A percentile compares a stretch with the other conserved stretches of the same genome.
phyloP scores from a whole-genome alignment of 2,113 vertebrate genomes.

The Pao palembangensis region DNA sequence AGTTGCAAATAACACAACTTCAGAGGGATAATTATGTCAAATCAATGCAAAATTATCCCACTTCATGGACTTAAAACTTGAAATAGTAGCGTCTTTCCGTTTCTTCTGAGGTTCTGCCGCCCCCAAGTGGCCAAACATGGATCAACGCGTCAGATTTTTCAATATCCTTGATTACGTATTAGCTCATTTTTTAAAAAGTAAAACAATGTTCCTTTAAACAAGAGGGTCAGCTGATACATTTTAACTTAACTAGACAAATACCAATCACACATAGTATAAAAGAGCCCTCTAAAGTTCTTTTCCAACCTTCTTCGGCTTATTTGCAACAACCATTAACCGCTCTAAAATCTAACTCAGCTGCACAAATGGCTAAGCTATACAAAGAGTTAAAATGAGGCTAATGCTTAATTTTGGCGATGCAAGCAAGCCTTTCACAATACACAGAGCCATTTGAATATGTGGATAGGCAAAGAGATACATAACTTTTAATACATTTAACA shows the following conservation, averaged over 20 bases:
- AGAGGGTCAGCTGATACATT: too few species aligned
- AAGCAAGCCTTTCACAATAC: background rate
- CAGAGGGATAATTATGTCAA: background rate
- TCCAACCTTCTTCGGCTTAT: too few species aligned
- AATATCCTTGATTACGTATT: too few species aligned
- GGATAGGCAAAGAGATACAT: background rate
- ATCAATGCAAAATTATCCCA: background rate
- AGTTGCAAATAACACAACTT: background rate
- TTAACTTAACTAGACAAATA: too few species aligned
- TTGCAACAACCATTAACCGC: too few species aligned
- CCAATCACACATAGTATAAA: too few species aligned
- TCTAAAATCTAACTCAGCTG: background rate
- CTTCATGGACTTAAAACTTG: background rate
- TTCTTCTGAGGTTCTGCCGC: background rate
- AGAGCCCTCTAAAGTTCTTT: too few species aligned
- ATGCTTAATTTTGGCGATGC: background rate
- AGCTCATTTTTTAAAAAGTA: too few species aligned
- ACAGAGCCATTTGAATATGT: background rate
- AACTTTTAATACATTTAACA: slow-evolving; percentile 11
- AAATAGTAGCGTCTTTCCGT: background rate
- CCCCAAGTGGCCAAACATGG: background rate
- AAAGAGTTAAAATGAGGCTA: background rate
- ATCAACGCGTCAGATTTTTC: too few species aligned
- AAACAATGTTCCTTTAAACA: too few species aligned
- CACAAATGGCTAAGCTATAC: background rate